phyloP scores from a whole-genome alignment of 2,113 vertebrate species.

The Heptranchias perlo region DNA sequence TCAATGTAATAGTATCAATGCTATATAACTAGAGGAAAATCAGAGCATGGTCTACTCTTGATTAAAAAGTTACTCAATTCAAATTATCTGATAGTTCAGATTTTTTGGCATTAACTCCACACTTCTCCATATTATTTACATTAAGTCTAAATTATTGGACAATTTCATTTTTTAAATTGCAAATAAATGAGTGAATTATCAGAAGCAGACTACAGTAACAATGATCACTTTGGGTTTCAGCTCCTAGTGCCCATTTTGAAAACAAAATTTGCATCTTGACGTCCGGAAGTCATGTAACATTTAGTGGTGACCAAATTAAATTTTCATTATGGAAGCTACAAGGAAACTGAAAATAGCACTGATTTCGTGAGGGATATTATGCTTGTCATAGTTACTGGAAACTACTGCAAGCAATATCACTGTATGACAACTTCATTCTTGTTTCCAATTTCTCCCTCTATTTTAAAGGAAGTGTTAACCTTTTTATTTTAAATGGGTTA shows the following conservation, averaged over 20 bases:
- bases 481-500: background rate
- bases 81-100: background rate
- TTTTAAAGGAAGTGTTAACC: background rate
- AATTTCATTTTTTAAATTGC: background rate
- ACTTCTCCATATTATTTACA: background rate
- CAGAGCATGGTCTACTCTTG: background rate
- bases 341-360: background rate
- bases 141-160: background rate
- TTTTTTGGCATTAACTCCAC: too few species aligned
- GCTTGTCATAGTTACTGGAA: background rate
- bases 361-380: too few species aligned
- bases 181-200: background rate
- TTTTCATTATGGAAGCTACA: background rate
- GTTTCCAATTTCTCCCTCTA: background rate
- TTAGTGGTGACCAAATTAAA: background rate
- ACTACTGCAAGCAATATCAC: background rate
- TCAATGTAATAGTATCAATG: background rate
- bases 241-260: background rate
- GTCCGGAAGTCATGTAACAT: background rate
- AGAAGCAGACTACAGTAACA: background rate
- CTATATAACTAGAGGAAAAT: background rate
- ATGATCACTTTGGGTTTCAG: background rate
- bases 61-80: background rate
- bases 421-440: background rate
- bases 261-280: background rate